Evolutionary conservation across 1,140 invertebrate genomes (phyloP), one percentile per base, ranked within the genome.

Genomic region (Diachasma alloeum): DNA sequence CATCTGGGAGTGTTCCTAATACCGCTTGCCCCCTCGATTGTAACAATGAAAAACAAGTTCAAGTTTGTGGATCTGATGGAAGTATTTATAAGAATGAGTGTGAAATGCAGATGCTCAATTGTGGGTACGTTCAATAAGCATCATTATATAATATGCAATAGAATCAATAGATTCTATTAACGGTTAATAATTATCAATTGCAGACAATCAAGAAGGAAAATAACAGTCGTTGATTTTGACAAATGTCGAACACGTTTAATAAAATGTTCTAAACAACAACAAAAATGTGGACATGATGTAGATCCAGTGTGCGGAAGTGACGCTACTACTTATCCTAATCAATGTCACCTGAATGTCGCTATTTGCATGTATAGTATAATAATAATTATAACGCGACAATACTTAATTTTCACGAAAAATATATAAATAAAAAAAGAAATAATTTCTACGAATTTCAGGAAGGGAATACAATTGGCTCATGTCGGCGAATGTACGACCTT

Each of bases 91-190:
- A 92, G 77, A 97, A 94, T 83, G 94, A 96, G 80, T 98, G 97
- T 84, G 96, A 98, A 85, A 93, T 98, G 90, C 94, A 94, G 86
- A 94, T 96, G 92, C 91, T 97, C 4, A 97, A 96, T 83, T 97
- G 96, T 87, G 96, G 96, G 96, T 97, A 85, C 91, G 93, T 92
- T 72, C 19, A 10, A 37, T 56, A 24, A 4, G n/a, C 4, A 66
- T 26, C 37, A 17, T 72, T 71, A 26, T n/a, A 4, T 42, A 71
- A 26, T n/a, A 4, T 42, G 63, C 26, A n/a, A 71, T 42, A 66
- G 22, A 56, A 22, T n/a, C 0, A 37, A 71, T 46, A 22, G 46
- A 22, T 46, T 22, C 24, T 71, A 46, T 71, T 71, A 22, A 46
- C n/a, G 6, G 9, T n/a, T n/a, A 63, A 31, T 10, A 19, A 17